Evolutionary conservation across 1,140 invertebrate species (phyloP).

Genomic region (Spodoptera frugiperda): DNA sequence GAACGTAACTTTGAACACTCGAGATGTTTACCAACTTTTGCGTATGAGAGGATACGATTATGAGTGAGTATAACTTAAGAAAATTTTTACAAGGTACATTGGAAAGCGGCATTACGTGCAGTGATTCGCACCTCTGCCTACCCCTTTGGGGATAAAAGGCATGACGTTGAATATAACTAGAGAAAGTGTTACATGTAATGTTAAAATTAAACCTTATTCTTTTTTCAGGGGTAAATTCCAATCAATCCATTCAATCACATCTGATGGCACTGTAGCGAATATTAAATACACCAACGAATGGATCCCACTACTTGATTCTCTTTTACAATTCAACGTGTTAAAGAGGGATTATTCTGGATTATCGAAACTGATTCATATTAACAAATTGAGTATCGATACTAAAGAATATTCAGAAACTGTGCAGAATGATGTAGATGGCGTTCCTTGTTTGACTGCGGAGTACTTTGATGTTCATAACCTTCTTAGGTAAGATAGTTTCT

Average conservation of each 20-base stretch:
- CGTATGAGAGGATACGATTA: slow-evolving; percentile 2
- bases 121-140: no score
- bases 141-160: no score
- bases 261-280: slow-evolving; percentile 33
- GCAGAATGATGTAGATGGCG: slow-evolving; percentile 5
- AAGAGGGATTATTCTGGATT: slow-evolving; percentile 49
- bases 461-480: not conserved
- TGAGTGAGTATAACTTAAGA: not conserved
- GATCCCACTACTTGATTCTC: slow-evolving; percentile 52
- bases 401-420: slow-evolving; percentile 10
- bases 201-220: slow-evolving; percentile 7
- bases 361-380: slow-evolving; percentile 46
- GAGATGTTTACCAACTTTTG: slow-evolving; percentile 7
- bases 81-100: no score
- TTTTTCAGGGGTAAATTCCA: slow-evolving; percentile 55
- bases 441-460: not conserved
- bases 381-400: slow-evolving; percentile 48
- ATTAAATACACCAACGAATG: slow-evolving; percentile 54
- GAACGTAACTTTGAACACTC: not conserved
- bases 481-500: not conserved
- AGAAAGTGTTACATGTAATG: no score
- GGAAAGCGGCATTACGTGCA: no score
- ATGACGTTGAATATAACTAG: no score
- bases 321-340: slow-evolving; percentile 53
- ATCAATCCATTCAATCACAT: slow-evolving; percentile 44